Evolutionary conservation across 2,797 vertebrate genomes (phyloP), one percentile per base, ranked within the genome.

Genomic region (Gadopsis bispinosus): DNA sequence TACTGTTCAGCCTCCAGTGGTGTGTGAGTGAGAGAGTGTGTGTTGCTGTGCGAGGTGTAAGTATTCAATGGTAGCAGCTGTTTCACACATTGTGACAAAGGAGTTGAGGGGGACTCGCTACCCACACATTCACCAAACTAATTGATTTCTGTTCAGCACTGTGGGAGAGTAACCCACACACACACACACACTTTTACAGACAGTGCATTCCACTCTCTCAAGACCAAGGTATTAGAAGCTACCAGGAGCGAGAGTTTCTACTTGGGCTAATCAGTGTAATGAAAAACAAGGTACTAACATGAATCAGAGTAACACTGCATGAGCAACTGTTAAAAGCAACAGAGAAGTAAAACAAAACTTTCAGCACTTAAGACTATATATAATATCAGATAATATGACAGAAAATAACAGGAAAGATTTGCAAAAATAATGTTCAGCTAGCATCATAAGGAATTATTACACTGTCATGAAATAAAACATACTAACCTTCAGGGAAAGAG

Each of bases 61-160:
- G 93, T 96, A 97, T 97, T 98, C 95, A 95, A 89, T 94, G 96
- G 94, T 94, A 97, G 96, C 96, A 97, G 97, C 96, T 98, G 95
- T 95, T 95, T 95, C 95, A 95, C 95, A 95, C 93, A 92, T 93
- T 80, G 75, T 92, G 89, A 96, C 95, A 96, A 96, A 95, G 89
- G 84, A 90, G 89, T 84, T 80, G 86, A 88, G 89, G 89, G 92
- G 93, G 92, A 90, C 90, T 92, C 85, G 71, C 87, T 92, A 90
- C 91, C 89, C 88, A 83, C 89, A 93, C 93, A 95, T 95, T 95
- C 93, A 94, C 87, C 83, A 73, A 80, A 91, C 93, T 95, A 95
- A 96, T 95, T 95, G 94, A 96, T 95, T 96, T 95, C 94, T 94
- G 93, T 94, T 93, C 92, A 91, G 93, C 94, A 92, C 94, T 93